Percentiles rank a stretch among this genome's conserved stretches.
phyloP scores from a whole-genome alignment of 1,140 invertebrate genomes.

The Brachionus manjavacas region DNA sequence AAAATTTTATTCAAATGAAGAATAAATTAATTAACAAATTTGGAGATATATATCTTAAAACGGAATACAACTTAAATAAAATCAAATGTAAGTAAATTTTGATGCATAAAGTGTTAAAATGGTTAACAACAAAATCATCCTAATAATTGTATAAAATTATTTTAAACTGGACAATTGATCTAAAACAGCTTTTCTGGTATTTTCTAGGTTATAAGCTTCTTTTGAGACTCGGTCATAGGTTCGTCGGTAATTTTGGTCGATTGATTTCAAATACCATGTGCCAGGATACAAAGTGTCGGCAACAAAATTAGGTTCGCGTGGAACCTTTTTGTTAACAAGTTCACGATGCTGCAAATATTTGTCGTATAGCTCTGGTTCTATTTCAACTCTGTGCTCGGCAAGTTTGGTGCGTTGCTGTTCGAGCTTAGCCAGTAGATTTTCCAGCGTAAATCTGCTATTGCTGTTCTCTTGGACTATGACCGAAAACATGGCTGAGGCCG shows the following conservation, averaged over 20 bases:
- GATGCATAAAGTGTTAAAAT: neutral
- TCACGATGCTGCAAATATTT: slow-evolving; percentile 15
- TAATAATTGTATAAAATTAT: neutral
- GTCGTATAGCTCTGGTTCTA: slow-evolving; percentile 25
- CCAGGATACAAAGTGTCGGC: neutral
- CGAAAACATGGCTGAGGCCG: slow-evolving; percentile 90
- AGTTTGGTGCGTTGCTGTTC: neutral
- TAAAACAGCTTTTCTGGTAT: neutral
- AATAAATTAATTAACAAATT: slow-evolving; percentile 9
- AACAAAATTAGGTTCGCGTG: neutral
- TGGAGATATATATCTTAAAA: neutral
- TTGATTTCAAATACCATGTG: slow-evolving; percentile 35
- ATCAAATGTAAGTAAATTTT: neutral
- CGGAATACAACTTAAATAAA: neutral
- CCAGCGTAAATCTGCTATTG: neutral
- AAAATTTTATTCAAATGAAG: neutral
- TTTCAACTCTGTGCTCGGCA: slow-evolving; percentile 12
- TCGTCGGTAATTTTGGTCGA: slow-evolving; percentile 32
- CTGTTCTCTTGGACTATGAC: slow-evolving; percentile 54
- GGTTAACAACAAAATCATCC: neutral
- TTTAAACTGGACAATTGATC: neutral
- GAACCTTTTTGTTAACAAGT: slow-evolving; percentile 25
- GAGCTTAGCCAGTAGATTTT: neutral
- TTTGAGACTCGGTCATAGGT: neutral
- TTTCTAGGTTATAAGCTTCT: neutral